These are phyloP conservation scores for Lates japonicus DNA, from an alignment of 2,797 vertebrate species.

Conservation along the genomic window DNA sequence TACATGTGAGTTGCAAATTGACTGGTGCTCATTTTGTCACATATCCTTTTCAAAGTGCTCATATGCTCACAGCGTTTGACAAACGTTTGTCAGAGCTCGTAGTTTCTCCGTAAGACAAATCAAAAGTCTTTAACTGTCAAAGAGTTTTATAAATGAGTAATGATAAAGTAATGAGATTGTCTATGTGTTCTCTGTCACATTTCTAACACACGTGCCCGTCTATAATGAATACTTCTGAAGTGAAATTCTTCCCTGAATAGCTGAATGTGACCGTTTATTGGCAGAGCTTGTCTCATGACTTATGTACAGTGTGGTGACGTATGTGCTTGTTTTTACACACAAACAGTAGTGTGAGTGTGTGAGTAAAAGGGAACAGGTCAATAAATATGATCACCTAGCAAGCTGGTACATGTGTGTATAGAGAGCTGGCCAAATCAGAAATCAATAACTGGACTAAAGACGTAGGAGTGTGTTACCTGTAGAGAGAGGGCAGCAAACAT, in stretches of 20 bases:
- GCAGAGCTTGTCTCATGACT: not conserved
- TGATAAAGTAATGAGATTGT: not conserved
- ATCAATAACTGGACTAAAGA: conserved; percentile 39
- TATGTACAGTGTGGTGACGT: not conserved
- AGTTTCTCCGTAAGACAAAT: not conserved
- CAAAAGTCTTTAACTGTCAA: conserved; percentile 14
- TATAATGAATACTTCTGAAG: not conserved
- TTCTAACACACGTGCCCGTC: not conserved
- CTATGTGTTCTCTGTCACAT: not conserved
- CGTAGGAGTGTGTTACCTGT: not conserved
- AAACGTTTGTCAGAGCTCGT: conserved; percentile 10
- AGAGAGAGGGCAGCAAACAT: conserved; percentile 9
- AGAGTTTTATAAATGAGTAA: not conserved
- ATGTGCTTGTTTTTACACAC: not conserved
- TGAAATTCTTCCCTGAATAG: not conserved
- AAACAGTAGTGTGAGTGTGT: not conserved
- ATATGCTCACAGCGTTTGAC: not conserved
- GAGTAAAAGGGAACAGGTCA: conserved; percentile 17
- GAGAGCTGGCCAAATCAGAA: conserved; percentile 19
- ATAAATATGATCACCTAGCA: conserved; percentile 38
- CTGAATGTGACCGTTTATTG: not conserved
- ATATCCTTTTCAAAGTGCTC: conserved; percentile 32
- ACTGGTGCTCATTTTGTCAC: conserved; percentile 22
- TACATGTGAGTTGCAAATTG: conserved; percentile 24
- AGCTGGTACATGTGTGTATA: conserved; percentile 3